phyloP scores from a whole-genome alignment of 2,113 vertebrate genomes.

The Phaethornis superciliosus region DNA sequence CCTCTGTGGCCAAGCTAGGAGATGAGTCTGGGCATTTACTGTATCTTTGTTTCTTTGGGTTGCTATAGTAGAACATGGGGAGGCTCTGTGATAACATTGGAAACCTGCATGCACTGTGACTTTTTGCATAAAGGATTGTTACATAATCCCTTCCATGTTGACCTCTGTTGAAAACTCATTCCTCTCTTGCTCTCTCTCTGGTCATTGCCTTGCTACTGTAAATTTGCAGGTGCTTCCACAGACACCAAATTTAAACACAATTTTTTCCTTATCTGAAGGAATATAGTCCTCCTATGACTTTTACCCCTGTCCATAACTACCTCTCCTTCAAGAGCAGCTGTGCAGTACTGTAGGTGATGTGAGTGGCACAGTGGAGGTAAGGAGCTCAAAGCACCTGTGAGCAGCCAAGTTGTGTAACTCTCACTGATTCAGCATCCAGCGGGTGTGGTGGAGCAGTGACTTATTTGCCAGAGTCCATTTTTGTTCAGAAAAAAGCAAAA shows the following conservation, averaged over 20 bases:
- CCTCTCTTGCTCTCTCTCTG: not conserved
- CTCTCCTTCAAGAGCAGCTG: not conserved
- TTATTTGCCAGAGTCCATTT: constrained; percentile 1
- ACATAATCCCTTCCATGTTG: not conserved
- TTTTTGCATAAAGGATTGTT: not conserved
- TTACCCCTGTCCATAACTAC: not conserved
- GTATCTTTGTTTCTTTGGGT: not conserved
- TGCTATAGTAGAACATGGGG: not conserved
- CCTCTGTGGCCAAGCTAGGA: not conserved
- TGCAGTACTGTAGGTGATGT: not conserved
- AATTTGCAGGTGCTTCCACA: not conserved
- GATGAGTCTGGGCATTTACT: not conserved
- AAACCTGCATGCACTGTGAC: not conserved
- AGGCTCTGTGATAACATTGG: not conserved
- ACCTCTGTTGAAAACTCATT: not conserved
- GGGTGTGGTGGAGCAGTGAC: not conserved
- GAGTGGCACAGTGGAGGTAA: not conserved
- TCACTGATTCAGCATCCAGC: not conserved
- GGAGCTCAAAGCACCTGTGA: not conserved
- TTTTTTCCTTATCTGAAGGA: too few species aligned
- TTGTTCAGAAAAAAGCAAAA: not conserved
- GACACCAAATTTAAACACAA: not conserved
- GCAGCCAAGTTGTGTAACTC: not conserved
- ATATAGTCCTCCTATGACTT: not conserved
- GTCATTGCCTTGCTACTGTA: not conserved